A percentile compares a stretch with the other conserved stretches of the same genome.
phyloP scores from a whole-genome alignment of 2,113 vertebrate species.

The Gracilinanus agilis region DNA sequence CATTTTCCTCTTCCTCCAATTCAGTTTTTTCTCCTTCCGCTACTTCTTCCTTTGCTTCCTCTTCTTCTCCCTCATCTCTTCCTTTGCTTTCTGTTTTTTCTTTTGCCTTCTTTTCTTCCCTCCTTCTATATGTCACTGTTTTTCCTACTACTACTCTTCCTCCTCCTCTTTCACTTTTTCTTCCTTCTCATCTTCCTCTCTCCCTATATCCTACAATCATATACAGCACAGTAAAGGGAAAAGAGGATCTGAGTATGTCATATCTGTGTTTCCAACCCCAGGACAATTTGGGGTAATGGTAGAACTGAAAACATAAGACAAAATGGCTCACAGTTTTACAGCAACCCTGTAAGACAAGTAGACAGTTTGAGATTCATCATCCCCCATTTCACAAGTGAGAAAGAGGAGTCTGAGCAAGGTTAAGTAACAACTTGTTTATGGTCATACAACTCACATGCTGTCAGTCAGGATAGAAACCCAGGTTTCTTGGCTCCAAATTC shows the following conservation, averaged over 20 bases:
- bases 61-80: neutral
- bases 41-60: neutral
- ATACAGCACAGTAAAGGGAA: neutral
- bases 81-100: neutral
- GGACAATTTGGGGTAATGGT: neutral
- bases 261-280: neutral
- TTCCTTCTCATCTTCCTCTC: neutral
- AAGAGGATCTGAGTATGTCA: neutral
- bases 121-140: neutral
- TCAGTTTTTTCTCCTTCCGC: neutral
- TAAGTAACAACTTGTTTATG: neutral
- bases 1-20: neutral
- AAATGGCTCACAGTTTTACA: neutral
- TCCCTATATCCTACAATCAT: neutral
- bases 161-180: neutral
- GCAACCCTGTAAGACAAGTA: neutral
- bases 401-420: neutral
- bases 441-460: neutral
- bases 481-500: neutral
- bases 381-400: neutral
- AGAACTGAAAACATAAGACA: neutral
- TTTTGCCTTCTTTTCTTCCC: neutral
- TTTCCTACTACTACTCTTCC: neutral
- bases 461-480: neutral
- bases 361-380: neutral